Conservation (phyloP, 1,140 invertebrate species). For the Eupeodes corollae region DNA sequence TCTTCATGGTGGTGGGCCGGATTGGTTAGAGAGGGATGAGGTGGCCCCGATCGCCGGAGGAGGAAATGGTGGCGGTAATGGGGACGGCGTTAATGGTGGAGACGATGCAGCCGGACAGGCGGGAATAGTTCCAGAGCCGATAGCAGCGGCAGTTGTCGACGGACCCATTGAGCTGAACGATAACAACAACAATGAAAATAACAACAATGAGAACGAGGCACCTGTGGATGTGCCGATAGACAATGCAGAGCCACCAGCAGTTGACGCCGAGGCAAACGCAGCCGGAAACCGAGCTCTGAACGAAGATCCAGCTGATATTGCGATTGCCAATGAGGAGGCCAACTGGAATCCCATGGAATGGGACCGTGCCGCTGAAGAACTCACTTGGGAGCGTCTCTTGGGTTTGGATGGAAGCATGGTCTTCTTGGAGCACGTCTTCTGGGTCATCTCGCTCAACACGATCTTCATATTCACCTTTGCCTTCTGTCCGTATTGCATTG, state of each 20-base stretch:
- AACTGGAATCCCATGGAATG: slow-evolving; percentile 98
- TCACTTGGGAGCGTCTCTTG: slow-evolving; percentile 93
- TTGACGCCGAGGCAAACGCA: slow-evolving; percentile 23
- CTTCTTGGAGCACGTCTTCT: slow-evolving; percentile 97
- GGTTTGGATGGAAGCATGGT: slow-evolving; percentile 94
- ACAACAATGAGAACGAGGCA: slow-evolving; percentile 15
- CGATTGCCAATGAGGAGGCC: slow-evolving; percentile 58
- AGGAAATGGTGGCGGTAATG: slow-evolving; percentile 17
- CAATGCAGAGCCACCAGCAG: slow-evolving; percentile 25
- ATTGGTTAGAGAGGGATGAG: slow-evolving; percentile 77
- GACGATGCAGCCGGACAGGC: slow-evolving; percentile 1
- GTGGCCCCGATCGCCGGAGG: slow-evolving; percentile 23
- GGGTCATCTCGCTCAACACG: slow-evolving; percentile 95
- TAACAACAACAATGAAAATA: slow-evolving; percentile 20
- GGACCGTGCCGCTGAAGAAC: slow-evolving; percentile 92
- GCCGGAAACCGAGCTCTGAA: slow-evolving; percentile 7
- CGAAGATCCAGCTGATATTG: slow-evolving; percentile 28
- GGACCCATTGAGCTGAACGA: not conserved
- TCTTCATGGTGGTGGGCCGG: slow-evolving; percentile 89
- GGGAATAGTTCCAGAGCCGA: slow-evolving; percentile 30
- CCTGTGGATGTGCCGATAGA: slow-evolving; percentile 19
- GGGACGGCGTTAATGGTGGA: slow-evolving; percentile 28
- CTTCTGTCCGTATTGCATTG: slow-evolving; percentile 93
- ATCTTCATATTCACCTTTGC: slow-evolving; percentile 91
- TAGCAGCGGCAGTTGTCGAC: slow-evolving; percentile 11